Base-by-base conservation (phyloP, 2,113 vertebrate species). In the Asarcornis scutulata region DNA sequence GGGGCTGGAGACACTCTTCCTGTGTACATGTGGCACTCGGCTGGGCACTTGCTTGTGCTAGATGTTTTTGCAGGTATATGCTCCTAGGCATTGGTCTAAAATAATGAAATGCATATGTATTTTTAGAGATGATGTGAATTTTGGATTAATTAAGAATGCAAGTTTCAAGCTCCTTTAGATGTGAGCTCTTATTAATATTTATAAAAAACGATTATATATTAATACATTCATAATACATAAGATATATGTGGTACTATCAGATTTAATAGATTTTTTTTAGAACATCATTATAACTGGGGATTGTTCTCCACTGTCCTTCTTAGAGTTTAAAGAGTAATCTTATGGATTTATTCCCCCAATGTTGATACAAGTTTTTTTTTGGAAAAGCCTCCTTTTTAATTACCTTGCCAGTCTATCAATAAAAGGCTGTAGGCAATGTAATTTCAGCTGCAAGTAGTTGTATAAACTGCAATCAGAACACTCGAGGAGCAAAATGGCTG, bases 111-210 rank as follows among this genome's bases (percentile, higher is more conserved):
- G 60, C 34, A 1, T 12, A 3, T 63, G 88, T 86, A 44, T 93
- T 94, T 88, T 95, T 88, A 88, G 88, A 88, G 83, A 34, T 68
- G 25, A 84, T 77, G 29, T 32, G 93, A 89, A 48, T 91, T 97
- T 93, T 91, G 76, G 87, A 79, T 91, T 96, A 95, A 96, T 97
- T 91, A 97, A 93, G 89, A 83, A 79, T 73, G 50, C 67, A 93
- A 88, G 86, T 92, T 75, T 50, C 69, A 80, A 66, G 68, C 52
- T 90, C 26, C 66, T 88, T 92, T 82, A 85, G 79, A 83, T 67
- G 73, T 59, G 86, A 86, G 71, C 16, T 48, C 90, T 91, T 96
- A 96, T 97, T 95, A 97, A 96, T 96, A 97, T 97, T 97, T 94
- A 97, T 97, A 69, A 76, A 94, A 95, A 93, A 23, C 29, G 31